Evolutionary conservation across 1,140 invertebrate species (phyloP).

Genomic region (Drosophila oshimai): DNA sequence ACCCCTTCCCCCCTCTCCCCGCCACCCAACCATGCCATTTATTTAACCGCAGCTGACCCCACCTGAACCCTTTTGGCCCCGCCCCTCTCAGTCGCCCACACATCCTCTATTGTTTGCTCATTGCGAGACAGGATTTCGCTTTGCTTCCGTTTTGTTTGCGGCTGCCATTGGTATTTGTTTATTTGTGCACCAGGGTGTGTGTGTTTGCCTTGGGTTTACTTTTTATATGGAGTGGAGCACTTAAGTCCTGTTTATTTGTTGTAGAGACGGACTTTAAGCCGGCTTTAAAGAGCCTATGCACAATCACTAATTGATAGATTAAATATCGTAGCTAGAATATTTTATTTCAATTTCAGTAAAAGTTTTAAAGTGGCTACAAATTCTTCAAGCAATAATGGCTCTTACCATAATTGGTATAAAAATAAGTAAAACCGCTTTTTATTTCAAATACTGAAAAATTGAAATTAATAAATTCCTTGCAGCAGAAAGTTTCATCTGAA

Average conservation of each 20-base stretch:
- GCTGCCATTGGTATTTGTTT: constrained; percentile 36
- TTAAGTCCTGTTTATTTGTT: constrained; percentile 38
- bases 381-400: too few relatives aligned
- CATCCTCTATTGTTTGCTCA: constrained; percentile 47
- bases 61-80: constrained; percentile 47
- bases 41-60: constrained; percentile 47
- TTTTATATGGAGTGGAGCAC: constrained; percentile 19
- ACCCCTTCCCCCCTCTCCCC: neutral
- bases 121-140: constrained; percentile 51
- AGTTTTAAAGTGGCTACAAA: too few relatives aligned
- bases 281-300: neutral
- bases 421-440: too few relatives aligned
- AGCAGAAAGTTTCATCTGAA: constrained; percentile 1
- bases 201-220: constrained; percentile 45
- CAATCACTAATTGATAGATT: constrained; percentile 12
- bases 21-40: neutral
- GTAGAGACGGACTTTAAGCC: constrained; percentile 11
- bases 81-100: neutral
- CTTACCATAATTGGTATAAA: too few relatives aligned
- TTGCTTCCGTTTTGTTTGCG: constrained; percentile 54
- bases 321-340: neutral
- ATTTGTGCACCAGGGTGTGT: neutral
- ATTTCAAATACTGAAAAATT: too few relatives aligned
- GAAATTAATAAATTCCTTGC: constrained; percentile 25
- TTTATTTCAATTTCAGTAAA: too few relatives aligned